Base-by-base conservation (phyloP, 2,113 vertebrate genomes). In the Chloroceryle aenea region DNA sequence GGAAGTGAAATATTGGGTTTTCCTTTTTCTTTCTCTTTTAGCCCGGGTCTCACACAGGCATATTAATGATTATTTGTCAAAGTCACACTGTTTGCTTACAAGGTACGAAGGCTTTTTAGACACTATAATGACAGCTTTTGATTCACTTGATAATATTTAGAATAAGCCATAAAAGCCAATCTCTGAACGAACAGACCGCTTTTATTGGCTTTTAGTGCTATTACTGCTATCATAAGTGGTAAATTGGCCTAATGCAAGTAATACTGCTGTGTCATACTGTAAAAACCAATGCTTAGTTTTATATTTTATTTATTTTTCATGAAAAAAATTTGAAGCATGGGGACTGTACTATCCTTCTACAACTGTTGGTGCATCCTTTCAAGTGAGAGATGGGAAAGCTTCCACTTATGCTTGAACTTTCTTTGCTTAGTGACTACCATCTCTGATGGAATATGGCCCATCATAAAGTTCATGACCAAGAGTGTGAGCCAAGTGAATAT, bases 31-130 rank as follows among this genome's bases (percentile, higher is more conserved):
- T 85, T 72, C 52, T 94, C 73, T 86, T 88, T 83, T 75, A 95
- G 92, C 63, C 50, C 59, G 94, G 95, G 97, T 93, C 96, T 98
- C 98, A 97, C 93, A 93, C 92, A 96, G 96, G 95, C 95, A 85
- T 26, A 38, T 94, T 98, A 98, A 98, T 98, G 97, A 98, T 97
- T 98, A 98, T 98, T 98, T 98, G 98, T 98, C 98, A 98, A 98
- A 98, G 95, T 97, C 98, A 98, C 96, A 98, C 98, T 98, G 98
- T 98, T 98, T 98, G 98, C 98, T 98, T 98, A 98, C 97, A 98
- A 96, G 96, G 96, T 98, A 97, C 73, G 96, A 97, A 98, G 98
- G 96, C 97, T 98, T 98, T 98, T 98, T 98, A 98, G 98, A 96
- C 97, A 97, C 94, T 96, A 76, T 97, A 98, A 98, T 98, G 97